Evolutionary conservation across 2,888 invertebrate species (phyloP).

Genomic region (Cheiracanthium punctorium): DNA sequence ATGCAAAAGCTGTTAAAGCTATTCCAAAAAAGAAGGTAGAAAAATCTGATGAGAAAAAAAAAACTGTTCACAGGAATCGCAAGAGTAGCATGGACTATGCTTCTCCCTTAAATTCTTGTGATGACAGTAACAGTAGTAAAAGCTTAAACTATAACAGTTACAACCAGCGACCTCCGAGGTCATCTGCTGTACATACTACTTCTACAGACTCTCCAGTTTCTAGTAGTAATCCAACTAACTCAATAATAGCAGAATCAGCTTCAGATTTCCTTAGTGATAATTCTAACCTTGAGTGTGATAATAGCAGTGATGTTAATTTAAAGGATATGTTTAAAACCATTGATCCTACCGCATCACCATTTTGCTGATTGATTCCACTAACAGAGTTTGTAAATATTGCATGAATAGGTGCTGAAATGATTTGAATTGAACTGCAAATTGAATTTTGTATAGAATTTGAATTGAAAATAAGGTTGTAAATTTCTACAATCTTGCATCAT

Average conservation of each 20-base stretch:
- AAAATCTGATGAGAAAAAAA: constrained; percentile 54
- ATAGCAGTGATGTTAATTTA: constrained; percentile 70
- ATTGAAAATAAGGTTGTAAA: no score
- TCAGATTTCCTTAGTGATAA: constrained; percentile 54
- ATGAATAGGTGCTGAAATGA: neutral
- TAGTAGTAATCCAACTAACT: neutral
- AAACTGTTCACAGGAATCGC: constrained; percentile 72
- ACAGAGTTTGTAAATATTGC: neutral
- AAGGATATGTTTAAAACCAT: constrained; percentile 77
- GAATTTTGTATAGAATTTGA: no score
- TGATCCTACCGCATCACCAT: constrained; percentile 77
- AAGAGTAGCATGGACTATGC: constrained; percentile 75
- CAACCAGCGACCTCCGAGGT: constrained; percentile 72
- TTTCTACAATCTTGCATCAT: no score
- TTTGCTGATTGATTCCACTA: constrained; percentile 73
- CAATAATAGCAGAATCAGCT: neutral
- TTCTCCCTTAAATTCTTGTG: constrained; percentile 74
- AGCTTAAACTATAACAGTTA: constrained; percentile 74
- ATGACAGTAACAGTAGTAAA: constrained; percentile 71
- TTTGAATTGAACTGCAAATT: no score
- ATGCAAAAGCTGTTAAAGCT: neutral
- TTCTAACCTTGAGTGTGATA: constrained; percentile 64
- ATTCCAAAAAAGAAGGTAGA: constrained; percentile 46
- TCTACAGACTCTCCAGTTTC: neutral
- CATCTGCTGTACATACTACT: neutral